These are phyloP conservation scores for Poicephalus meyeri DNA, from an alignment of 2,113 vertebrate species.

Conservation along the genomic window DNA sequence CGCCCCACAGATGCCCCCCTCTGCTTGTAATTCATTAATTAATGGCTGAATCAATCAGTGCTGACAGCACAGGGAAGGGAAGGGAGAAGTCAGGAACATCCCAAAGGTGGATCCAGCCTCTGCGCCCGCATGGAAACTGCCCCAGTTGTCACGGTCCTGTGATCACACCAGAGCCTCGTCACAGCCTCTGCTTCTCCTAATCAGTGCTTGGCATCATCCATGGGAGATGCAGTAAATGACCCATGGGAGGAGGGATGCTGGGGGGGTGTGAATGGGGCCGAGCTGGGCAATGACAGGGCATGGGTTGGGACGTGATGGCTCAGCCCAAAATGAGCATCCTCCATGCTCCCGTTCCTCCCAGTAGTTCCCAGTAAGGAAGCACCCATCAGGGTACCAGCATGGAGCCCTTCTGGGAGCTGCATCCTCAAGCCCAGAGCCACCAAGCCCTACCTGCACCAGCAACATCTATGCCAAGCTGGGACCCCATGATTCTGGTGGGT, in stretches of 20 bases:
- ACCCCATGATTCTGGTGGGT: neutral
- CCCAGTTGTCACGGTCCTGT: neutral
- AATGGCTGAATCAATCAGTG: no score
- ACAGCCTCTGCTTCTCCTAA: neutral
- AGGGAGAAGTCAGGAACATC: neutral
- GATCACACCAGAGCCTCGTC: neutral
- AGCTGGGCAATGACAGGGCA: rapidly evolving
- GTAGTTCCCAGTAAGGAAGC: neutral
- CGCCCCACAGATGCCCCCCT: neutral
- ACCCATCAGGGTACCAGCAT: rapidly evolving
- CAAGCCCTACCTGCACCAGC: neutral
- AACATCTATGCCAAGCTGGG: rapidly evolving
- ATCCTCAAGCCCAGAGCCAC: neutral
- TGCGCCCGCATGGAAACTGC: neutral
- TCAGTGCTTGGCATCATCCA: neutral
- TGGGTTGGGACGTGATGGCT: rapidly evolving
- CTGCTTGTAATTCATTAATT: rapidly evolving
- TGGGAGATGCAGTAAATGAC: neutral
- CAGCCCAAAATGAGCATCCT: neutral
- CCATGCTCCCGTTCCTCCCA: neutral
- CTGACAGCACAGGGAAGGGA: neutral
- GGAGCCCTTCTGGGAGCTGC: neutral
- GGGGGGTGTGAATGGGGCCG: neutral
- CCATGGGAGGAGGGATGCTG: neutral
- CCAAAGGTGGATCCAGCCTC: neutral